Evolutionary conservation across 2,797 vertebrate genomes (phyloP).

Genomic region (Sibirionetta formosa): DNA sequence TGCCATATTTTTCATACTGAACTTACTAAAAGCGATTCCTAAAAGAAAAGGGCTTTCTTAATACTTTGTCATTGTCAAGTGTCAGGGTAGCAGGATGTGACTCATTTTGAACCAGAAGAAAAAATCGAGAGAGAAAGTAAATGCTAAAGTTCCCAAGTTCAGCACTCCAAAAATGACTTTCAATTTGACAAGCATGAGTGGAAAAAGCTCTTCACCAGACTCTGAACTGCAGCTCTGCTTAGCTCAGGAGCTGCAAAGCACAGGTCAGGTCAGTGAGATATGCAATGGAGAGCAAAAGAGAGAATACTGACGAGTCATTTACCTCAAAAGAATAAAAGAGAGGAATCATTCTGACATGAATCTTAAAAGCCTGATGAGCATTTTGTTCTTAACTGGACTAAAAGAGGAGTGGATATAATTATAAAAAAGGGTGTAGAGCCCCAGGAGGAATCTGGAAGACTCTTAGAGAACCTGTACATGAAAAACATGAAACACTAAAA

Average conservation of each 20-base stretch:
- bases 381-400: neutral
- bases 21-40: neutral
- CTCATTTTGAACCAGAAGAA: slow-evolving; percentile 2
- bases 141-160: slow-evolving; percentile 65
- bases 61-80: neutral
- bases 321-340: neutral
- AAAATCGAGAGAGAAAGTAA: slow-evolving; percentile 9
- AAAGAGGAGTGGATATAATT: neutral
- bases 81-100: neutral
- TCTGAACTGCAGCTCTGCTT: slow-evolving; percentile 23
- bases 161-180: slow-evolving; percentile 42
- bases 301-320: slow-evolving; percentile 30
- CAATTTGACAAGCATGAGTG: slow-evolving; percentile 42
- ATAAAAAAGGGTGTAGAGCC: neutral
- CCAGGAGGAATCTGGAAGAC: neutral
- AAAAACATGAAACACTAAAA: neutral
- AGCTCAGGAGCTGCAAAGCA: slow-evolving; percentile 10
- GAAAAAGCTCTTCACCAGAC: slow-evolving; percentile 26
- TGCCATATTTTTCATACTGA: neutral
- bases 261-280: slow-evolving; percentile 5
- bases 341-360: slow-evolving; percentile 9
- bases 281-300: neutral
- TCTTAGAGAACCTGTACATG: neutral
- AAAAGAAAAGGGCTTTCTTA: neutral
- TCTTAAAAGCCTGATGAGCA: neutral